Evolutionary conservation across 2,888 invertebrate genomes (phyloP), one percentile per base, ranked within the genome.

Genomic region (Torymus auratus): DNA sequence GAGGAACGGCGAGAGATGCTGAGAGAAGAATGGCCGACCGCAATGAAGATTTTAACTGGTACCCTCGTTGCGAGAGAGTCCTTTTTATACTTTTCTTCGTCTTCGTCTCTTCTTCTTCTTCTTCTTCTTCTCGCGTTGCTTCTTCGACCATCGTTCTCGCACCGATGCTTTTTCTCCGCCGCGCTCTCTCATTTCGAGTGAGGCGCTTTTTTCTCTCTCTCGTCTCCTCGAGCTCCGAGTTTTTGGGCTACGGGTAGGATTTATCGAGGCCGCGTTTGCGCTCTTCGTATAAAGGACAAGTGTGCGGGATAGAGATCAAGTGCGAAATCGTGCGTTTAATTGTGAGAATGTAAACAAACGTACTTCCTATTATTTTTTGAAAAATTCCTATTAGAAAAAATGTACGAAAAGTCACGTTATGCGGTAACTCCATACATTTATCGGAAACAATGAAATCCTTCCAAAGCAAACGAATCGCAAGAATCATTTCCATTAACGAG

Each of bases 1-100:
- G 83, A 82, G 65, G 77, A 83, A 72, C 69, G 80, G 70, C 72
- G 77, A 74, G 67, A 80, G 75, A 67, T 71, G 61, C 58, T 13
- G 56, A 70, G 85, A 87, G 85, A 87, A 89, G 87, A 88, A 89
- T 88, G 88, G 88, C 88, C 86, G 88, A 88, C 88, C 88, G 87
- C 88, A 88, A 89, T 89, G 89, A 89, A 89, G 88, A 89, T 89
- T 89, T 89, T 89, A 89, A 89, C 88, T 87, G 85, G 87, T 88
- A 87, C 86, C 86, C 85, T 86, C 83, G 82, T 83, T 82, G 83
- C 78, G 72, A 77, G 82, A 82, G 68, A 82, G 41, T 83, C 81
- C 78, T 60, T 72, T 82, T 82, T 79, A 84, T 84, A 83, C 83
- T 84, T 83, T 81, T 80, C 80, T 41, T 41, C 41, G 41, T 41